Evolutionary conservation across 2,888 invertebrate species (phyloP), one percentile per base, ranked within the genome.

Genomic region (Trissolcus japonicus): DNA sequence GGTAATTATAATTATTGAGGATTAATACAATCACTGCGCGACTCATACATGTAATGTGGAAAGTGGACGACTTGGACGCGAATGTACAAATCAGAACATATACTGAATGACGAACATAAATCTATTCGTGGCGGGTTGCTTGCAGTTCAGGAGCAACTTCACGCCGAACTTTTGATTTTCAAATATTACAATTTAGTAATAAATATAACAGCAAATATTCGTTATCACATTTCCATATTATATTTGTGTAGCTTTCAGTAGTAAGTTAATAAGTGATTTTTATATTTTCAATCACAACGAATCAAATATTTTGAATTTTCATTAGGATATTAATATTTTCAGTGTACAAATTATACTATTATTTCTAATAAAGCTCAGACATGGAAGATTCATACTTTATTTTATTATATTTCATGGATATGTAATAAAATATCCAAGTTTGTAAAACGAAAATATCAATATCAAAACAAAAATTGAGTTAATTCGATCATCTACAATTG

Each of bases 1-100:
- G 79, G 79, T 82, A 82, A 83, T 83, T 82, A 83, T 51, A 61
- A 82, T 84, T 81, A 78, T 73, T 79, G 79, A 41, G 57, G 78
- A 82, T 82, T 81, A 82, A 82, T 79, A 66, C 78, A 80, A 79
- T 79, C 76, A 69, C 75, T 60, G 63, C 56, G 11, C 35, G 61
- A 46, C 46, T 41, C 59, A 66, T 56, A 57, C 40, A 40, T 50
- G 21, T 57, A 65, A 55, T 65, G 46, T 43, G 7, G 19, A 63
- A 66, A 56, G 9, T 57, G 48, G 57, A 57, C 57, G 41, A 57
- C 50, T 66, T 50, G 48, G 40, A 41, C 46, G 41, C 43, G 55
- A 50, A 46, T 41, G 46, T 41, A 19, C 14, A 17, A 59, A 41
- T 60, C 17, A 14, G 19, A 21, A 56, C 29, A 11, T 50, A 56